Percentiles rank a stretch among this genome's conserved stretches.
phyloP scores from a whole-genome alignment of 2,113 vertebrate species.

The Pachyramphus minor region DNA sequence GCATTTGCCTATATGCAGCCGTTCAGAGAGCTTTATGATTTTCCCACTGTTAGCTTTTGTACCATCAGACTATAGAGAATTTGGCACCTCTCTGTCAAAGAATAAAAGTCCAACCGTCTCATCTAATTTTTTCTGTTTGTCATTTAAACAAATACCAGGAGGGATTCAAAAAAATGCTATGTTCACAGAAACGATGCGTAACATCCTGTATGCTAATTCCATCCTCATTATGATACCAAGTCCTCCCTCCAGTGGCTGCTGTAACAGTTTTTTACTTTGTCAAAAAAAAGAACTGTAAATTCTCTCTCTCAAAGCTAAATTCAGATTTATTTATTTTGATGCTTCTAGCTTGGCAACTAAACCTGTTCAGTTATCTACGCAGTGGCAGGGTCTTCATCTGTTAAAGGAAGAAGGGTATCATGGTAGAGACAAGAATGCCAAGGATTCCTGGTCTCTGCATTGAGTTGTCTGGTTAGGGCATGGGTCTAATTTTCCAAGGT shows the following conservation, averaged over 20 bases:
- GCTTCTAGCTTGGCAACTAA: background rate
- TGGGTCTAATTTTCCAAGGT: background rate
- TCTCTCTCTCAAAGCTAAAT: background rate
- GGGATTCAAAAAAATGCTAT: constrained; percentile 33
- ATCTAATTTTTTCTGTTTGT: constrained; percentile 44
- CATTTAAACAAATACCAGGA: constrained; percentile 52
- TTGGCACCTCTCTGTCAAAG: constrained; percentile 41
- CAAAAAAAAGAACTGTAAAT: background rate
- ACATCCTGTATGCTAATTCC: constrained; percentile 32
- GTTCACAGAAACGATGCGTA: constrained; percentile 33
- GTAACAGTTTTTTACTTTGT: constrained; percentile 13
- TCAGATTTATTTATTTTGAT: background rate
- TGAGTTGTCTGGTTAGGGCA: background rate
- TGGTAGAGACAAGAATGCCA: background rate
- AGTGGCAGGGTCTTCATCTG: background rate
- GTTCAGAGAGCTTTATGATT: constrained; percentile 5
- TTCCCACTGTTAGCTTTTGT: constrained; percentile 37
- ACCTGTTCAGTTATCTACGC: background rate
- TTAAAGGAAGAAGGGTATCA: background rate
- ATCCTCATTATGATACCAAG: constrained; percentile 54
- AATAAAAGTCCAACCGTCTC: constrained; percentile 16
- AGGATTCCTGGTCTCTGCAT: background rate
- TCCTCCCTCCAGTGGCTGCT: constrained; percentile 69
- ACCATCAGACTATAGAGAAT: background rate
- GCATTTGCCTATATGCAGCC: background rate